Evolutionary conservation across 1,140 invertebrate genomes (phyloP).

Genomic region (Babylonia areolata): DNA sequence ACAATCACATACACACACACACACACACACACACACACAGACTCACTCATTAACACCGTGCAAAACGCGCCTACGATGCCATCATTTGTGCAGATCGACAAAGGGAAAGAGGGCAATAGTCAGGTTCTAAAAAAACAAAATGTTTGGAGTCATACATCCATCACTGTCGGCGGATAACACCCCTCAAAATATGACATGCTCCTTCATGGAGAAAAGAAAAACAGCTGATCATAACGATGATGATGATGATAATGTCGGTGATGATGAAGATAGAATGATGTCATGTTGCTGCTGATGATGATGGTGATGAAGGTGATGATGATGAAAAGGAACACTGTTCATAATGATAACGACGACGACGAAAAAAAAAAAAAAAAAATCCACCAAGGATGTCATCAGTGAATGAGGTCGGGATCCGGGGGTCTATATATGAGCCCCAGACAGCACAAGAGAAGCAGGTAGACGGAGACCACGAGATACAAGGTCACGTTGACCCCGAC

Average conservation of each 20-base stretch:
- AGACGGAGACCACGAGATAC: slow-evolving; percentile 78
- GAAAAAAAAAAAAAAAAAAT: not conserved
- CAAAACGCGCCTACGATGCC: too few relatives aligned
- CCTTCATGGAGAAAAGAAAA: too few relatives aligned
- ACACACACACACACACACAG: too few relatives aligned
- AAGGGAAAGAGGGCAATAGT: too few relatives aligned
- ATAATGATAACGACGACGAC: not conserved
- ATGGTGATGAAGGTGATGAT: not conserved
- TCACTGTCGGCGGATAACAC: too few relatives aligned
- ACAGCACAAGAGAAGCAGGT: slow-evolving; percentile 44
- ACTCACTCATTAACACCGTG: too few relatives aligned
- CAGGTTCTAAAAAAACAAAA: too few relatives aligned
- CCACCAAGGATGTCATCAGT: not conserved
- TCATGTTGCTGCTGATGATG: not conserved
- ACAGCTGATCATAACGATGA: not conserved
- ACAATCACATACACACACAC: too few relatives aligned
- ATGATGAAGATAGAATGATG: not conserved
- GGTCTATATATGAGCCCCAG: not conserved
- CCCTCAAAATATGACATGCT: too few relatives aligned
- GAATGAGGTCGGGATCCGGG: not conserved
- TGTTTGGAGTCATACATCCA: too few relatives aligned
- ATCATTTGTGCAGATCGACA: too few relatives aligned
- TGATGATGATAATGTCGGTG: not conserved
- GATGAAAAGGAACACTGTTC: not conserved
- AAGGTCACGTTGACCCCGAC: slow-evolving; percentile 80